These are phyloP conservation scores for Rousettus leschenaultii DNA, from an alignment of 2,113 vertebrate species.

Conservation along the genomic window DNA sequence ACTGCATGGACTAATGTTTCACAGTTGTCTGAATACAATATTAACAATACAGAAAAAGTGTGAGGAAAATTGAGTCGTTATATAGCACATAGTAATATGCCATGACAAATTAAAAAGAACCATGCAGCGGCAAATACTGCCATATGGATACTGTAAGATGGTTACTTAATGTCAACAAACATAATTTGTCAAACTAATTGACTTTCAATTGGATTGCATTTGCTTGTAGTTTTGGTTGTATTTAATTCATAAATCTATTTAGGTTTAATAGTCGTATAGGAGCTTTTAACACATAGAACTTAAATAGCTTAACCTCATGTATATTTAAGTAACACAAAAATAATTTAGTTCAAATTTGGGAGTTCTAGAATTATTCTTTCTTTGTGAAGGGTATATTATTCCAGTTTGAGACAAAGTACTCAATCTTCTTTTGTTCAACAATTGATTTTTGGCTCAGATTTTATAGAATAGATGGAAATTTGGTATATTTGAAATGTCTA, in stretches of 20 bases:
- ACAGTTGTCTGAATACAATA: background rate
- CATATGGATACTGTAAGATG: background rate
- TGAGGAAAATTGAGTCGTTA: background rate
- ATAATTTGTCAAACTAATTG: background rate
- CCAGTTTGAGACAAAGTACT: background rate
- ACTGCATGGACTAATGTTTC: background rate
- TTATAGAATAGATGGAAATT: background rate
- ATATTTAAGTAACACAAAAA: background rate
- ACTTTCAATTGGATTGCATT: background rate
- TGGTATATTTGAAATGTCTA: background rate
- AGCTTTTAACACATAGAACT: background rate
- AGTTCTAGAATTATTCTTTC: background rate
- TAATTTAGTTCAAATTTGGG: background rate
- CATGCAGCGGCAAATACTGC: background rate
- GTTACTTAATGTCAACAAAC: background rate
- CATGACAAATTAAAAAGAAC: background rate
- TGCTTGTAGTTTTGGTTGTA: background rate
- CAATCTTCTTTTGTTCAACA: background rate
- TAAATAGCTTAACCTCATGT: background rate
- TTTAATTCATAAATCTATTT: conserved; percentile 16
- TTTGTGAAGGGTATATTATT: background rate
- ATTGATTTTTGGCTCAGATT: background rate
- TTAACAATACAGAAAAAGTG: background rate
- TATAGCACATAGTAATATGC: background rate
- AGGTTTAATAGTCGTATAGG: background rate